Percentiles rank a stretch among this genome's conserved stretches.
These are phyloP conservation scores for Dipodomys ordii DNA, from an alignment of 2,113 vertebrate genomes.

Conservation along the genomic window DNA sequence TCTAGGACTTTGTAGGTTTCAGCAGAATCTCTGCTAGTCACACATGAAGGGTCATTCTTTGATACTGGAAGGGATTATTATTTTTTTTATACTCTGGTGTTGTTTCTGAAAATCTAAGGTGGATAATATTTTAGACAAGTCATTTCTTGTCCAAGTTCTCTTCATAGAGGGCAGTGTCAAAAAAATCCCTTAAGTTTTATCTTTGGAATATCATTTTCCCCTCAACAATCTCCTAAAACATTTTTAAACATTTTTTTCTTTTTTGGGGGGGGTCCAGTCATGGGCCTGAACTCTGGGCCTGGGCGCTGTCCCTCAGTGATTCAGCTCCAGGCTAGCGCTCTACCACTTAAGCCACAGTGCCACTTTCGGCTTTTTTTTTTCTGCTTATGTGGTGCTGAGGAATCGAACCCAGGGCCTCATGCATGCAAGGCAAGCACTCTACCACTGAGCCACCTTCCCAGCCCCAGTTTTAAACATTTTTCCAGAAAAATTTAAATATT, in stretches of 20 bases:
- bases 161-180: not conserved
- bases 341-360: too few relatives aligned
- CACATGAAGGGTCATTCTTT: not conserved
- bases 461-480: not conserved
- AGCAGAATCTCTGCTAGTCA: not conserved
- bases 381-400: too few relatives aligned
- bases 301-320: too few relatives aligned
- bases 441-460: too few relatives aligned
- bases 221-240: not conserved
- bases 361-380: too few relatives aligned
- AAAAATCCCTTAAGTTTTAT: not conserved
- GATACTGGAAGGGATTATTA: not conserved
- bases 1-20: not conserved
- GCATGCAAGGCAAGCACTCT: too few relatives aligned
- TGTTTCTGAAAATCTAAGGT: not conserved
- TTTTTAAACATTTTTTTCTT: not conserved
- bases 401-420: too few relatives aligned
- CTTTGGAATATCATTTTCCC: constrained; percentile 21
- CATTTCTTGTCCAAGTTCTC: not conserved
- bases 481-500: not conserved
- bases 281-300: too few relatives aligned
- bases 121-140: not conserved
- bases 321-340: too few relatives aligned
- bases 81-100: not conserved
- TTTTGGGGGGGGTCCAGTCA: too few relatives aligned